Percentiles rank a stretch among this genome's conserved stretches.
Evolutionary conservation across 2,797 vertebrate species (phyloP).

Genomic region (Gila robusta): DNA sequence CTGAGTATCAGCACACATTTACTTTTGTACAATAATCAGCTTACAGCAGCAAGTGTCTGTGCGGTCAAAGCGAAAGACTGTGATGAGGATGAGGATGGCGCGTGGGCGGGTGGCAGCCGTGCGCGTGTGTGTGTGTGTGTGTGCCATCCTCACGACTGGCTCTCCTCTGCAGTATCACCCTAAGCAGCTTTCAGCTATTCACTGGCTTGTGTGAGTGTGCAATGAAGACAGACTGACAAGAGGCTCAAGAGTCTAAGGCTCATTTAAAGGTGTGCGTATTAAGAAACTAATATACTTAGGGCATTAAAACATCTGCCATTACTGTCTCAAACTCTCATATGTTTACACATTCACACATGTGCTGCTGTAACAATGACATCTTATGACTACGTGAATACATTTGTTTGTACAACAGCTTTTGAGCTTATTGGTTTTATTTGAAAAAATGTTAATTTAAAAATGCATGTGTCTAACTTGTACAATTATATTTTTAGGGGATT

Average conservation of each 20-base stretch:
- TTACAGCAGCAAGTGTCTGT: slow-evolving; percentile 51
- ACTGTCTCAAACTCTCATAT: neutral
- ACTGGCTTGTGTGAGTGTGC: slow-evolving; percentile 22
- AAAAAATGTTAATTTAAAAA: neutral
- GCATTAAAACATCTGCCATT: slow-evolving; percentile 38
- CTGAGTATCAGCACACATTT: slow-evolving; percentile 40
- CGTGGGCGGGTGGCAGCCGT: slow-evolving; percentile 7
- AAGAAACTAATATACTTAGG: slow-evolving; percentile 21
- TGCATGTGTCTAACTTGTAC: neutral
- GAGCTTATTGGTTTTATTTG: neutral
- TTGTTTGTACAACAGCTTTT: neutral
- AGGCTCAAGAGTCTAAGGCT: slow-evolving; percentile 35
- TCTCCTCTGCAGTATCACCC: slow-evolving; percentile 44
- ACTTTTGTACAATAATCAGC: slow-evolving; percentile 56
- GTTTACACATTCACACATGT: neutral
- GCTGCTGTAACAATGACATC: neutral
- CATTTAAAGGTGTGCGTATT: slow-evolving; percentile 25
- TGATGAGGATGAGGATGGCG: slow-evolving; percentile 49
- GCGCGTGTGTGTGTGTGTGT: slow-evolving; percentile 27
- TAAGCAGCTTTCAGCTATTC: slow-evolving; percentile 46
- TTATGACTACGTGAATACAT: neutral
- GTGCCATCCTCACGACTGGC: slow-evolving; percentile 22
- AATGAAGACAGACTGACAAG: slow-evolving; percentile 36
- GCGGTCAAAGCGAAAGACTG: slow-evolving; percentile 31
- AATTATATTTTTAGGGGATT: neutral